A percentile compares a stretch with the other conserved stretches of the same genome.
Evolutionary conservation across 92 coral and sea anemone genomes (phyloP).

Genomic region (Phenganax stokvisi): DNA sequence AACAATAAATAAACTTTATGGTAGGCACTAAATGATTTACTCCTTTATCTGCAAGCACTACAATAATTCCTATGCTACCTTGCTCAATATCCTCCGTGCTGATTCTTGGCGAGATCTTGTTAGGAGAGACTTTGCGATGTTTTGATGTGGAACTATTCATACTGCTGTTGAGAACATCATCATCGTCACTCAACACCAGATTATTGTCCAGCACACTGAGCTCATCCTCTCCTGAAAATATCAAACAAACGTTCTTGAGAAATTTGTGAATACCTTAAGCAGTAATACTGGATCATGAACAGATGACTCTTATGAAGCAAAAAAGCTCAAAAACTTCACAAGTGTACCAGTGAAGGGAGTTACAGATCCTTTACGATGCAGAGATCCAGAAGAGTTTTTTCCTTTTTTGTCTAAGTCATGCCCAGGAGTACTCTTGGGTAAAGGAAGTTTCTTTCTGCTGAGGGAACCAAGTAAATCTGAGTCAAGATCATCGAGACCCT

Average conservation of each 20-base stretch:
- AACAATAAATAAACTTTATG: not conserved
- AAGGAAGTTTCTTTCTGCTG: constrained; percentile 28
- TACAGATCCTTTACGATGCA: constrained; percentile 40
- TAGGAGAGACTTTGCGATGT: constrained; percentile 31
- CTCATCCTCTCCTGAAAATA: not conserved
- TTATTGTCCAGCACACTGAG: constrained; percentile 12
- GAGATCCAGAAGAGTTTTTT: constrained; percentile 32
- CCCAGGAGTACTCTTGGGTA: constrained; percentile 21
- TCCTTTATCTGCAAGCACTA: too few species aligned
- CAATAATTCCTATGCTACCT: not conserved
- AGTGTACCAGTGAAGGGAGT: constrained; percentile 29
- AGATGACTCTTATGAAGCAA: not conserved
- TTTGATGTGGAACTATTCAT: constrained; percentile 37
- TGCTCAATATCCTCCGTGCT: constrained; percentile 16
- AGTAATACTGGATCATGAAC: not conserved
- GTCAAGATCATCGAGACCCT: constrained; percentile 96
- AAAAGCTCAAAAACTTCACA: too few species aligned
- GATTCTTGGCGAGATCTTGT: constrained; percentile 38
- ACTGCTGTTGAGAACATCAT: constrained; percentile 34
- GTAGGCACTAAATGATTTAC: not conserved
- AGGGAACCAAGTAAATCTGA: constrained; percentile 77
- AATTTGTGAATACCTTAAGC: too few species aligned
- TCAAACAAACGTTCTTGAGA: too few species aligned
- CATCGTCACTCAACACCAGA: constrained; percentile 24
- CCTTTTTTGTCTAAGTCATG: constrained; percentile 25